Evolutionary conservation across 2,888 invertebrate species (phyloP), one percentile per base, ranked within the genome.

Genomic region (Liopterus haemorrhoidalis): DNA sequence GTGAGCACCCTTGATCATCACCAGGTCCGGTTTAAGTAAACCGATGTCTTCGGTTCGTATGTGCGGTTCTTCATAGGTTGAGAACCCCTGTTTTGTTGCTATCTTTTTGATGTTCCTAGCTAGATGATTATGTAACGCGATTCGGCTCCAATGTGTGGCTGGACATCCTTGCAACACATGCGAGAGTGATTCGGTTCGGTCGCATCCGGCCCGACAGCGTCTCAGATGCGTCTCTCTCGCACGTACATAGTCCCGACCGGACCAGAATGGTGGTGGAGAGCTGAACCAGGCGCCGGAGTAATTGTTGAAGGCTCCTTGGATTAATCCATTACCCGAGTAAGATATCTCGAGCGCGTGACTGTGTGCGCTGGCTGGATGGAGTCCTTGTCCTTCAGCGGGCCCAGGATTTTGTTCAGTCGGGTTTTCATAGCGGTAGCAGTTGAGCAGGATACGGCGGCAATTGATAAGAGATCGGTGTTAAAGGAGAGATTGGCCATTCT

Each of bases 191-290:
- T 43, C 47, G 2, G 22, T 31, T 8, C 47, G 48, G 48, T 1
- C 32, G 38, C 0, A 46, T 42, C 25, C 42, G 40, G 1, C 46
- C 42, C 1, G 46, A 46, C 3, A 49, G 42, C 8, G 46, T 27
- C 30, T 49, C 46, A 1, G 33, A 41, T 4, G 35, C 6, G 1
- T 46, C 9, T 49, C 46, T 0, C 33, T 11, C 1, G 43, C 49
- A 8, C 22, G 35, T 1, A 48, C 31, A 11, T 22, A 48, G 6
- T 48, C 48, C 0, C 35, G 22, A 1, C 37, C 49, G 1, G 46
- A 41, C 49, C 46, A 49, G 12, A 38, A 49, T 1, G n/a, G 9
- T 2, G 46, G 49, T 2, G 49, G 46, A 15, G 14, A n/a, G 16
- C 35, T 38, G 5, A 40, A 28, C 45, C 45, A 48, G 4, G 1